phyloP scores from a whole-genome alignment of 2,113 vertebrate genomes.

The Phaethon lepturus region DNA sequence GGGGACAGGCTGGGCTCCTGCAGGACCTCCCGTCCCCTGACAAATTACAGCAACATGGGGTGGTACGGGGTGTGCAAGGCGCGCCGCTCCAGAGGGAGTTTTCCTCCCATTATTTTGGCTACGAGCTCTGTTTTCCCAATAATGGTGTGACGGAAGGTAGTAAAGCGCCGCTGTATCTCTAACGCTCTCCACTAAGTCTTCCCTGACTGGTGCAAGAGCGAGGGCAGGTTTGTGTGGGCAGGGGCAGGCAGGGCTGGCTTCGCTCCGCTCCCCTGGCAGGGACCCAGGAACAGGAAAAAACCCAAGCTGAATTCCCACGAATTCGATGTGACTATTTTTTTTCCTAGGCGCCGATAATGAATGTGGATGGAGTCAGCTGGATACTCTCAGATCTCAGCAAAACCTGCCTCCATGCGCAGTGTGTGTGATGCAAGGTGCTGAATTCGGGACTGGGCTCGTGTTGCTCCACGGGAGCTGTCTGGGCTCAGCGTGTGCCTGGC shows the following conservation, averaged over 20 bases:
- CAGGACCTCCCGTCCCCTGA: neutral
- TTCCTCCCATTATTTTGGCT: neutral
- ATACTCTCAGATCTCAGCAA: neutral
- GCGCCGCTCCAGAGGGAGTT: neutral
- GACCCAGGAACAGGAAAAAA: neutral
- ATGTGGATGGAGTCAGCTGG: neutral
- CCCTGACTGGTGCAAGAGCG: neutral
- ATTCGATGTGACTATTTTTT: neutral
- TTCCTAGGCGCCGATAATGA: neutral
- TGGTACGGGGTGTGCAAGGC: neutral
- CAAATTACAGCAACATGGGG: neutral
- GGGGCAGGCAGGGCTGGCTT: conserved; percentile 20
- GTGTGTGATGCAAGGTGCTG: accelerated
- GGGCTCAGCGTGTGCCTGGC: neutral
- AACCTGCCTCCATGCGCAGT: neutral
- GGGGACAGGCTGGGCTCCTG: neutral
- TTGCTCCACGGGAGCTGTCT: neutral
- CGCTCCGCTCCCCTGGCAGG: accelerated
- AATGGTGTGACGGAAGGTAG: neutral
- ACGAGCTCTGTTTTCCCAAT: neutral
- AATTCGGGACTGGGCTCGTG: neutral
- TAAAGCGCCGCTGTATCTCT: neutral
- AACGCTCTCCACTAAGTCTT: neutral
- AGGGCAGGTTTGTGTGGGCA: conserved; percentile 56
- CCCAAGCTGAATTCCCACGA: neutral